Percentiles rank a stretch among this genome's conserved stretches.
phyloP scores from a whole-genome alignment of 2,113 vertebrate species.

The Ifrita kowaldi region DNA sequence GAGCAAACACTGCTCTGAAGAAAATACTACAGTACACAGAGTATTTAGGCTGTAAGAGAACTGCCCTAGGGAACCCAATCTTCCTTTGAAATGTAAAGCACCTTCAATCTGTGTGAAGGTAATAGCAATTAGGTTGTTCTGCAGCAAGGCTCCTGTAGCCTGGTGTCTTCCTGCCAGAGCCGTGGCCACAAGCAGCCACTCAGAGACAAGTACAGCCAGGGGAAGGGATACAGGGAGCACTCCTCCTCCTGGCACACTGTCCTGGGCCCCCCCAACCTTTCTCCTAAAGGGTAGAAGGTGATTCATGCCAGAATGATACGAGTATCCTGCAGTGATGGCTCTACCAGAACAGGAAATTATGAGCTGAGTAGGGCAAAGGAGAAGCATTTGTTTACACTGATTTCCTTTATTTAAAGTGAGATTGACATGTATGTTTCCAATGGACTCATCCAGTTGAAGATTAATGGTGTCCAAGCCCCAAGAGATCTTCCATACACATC shows the following conservation, averaged over 20 bases:
- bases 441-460: conserved; percentile 35
- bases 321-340: background rate
- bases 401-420: conserved; percentile 45
- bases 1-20: background rate
- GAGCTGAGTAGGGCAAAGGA: background rate
- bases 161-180: background rate
- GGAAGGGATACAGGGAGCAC: background rate
- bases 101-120: background rate
- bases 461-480: conserved; percentile 50
- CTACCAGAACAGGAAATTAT: background rate
- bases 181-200: rapidly evolving
- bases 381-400: background rate
- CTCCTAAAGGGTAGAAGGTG: background rate
- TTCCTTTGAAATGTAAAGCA: conserved; percentile 33
- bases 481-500: conserved; percentile 42
- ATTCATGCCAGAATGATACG: background rate
- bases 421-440: conserved; percentile 57
- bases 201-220: background rate
- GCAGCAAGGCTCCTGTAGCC: background rate
- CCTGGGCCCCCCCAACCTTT: background rate
- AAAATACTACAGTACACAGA: background rate
- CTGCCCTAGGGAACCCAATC: background rate
- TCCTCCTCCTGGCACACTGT: background rate
- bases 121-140: background rate
- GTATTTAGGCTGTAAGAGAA: background rate